Conservation (phyloP, 2,888 invertebrate genomes). For the Pheosia gnoma region DNA sequence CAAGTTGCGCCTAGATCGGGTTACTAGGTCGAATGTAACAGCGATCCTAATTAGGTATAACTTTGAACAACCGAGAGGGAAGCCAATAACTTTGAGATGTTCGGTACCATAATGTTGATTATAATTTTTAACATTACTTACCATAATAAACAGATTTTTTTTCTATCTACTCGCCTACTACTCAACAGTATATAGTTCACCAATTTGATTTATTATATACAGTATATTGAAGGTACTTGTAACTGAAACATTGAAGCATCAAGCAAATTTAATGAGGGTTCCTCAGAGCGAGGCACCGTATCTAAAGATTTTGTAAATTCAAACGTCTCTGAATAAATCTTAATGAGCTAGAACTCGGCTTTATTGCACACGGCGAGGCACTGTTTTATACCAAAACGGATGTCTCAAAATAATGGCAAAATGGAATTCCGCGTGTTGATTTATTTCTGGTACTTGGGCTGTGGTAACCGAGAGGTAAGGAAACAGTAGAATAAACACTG, state of each 20-base stretch:
- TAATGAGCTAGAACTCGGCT: background rate
- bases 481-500: no score
- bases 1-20: background rate
- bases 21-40: background rate
- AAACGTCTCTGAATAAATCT: background rate
- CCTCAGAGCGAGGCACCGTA: background rate
- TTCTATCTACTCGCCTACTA: no score
- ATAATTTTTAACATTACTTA: no score
- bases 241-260: background rate
- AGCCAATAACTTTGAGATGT: background rate
- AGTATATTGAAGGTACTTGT: background rate
- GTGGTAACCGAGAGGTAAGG: no score
- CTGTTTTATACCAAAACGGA: no score
- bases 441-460: no score
- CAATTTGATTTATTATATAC: no score
- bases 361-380: background rate
- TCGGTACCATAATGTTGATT: background rate
- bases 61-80: background rate
- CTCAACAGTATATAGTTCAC: no score
- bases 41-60: background rate
- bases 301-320: background rate
- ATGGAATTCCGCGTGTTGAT: no score
- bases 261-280: background rate
- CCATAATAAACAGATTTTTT: no score
- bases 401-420: no score